Base-by-base conservation (phyloP, 2,113 vertebrate genomes). In the Corythornis cristatus region DNA sequence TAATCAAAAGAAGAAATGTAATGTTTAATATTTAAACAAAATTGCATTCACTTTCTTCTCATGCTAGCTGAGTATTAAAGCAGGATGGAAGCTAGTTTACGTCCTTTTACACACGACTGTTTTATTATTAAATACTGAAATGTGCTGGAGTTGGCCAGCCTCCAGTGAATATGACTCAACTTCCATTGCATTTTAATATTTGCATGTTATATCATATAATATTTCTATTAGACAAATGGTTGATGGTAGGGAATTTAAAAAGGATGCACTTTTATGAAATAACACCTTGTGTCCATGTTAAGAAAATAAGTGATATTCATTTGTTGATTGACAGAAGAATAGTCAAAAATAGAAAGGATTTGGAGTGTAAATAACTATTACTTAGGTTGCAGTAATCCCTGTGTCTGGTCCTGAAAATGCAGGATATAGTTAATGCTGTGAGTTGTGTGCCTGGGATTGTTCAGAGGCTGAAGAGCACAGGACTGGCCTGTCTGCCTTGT, bases 71-170 rank as follows among this genome's bases (percentile, higher is more conserved):
- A 97, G 95, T 95, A 96, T 97, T 97, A 94, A 97, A 97, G 82
- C 93, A 94, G 83, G 93, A 89, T 97, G 92, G 94, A 95, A 97
- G 76, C 94, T 97, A 95, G 94, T 93, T 97, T 97, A 93, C 90
- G 86, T 97, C 96, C 95, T 97, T 96, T 97, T 96, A 97, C 97
- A 95, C 88, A 95, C 95, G 83, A 95, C 95, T 97, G 68, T 93
- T 97, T 96, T 93, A 90, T 93, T 96, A 89, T 95, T 96, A 96
- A 98, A 96, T 97, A 97, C 94, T 87, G 94, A 95, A 97, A 94
- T 96, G 86, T 97, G 77, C 95, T 96, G 93, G 67, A 93, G 87
- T 94, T 97, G 95, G 96, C 94, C 70, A 90, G 84, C 82, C 86
- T 97, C 96, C 97, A 97, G 45, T 85, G 90, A 94, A 94, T 97